phyloP scores from a whole-genome alignment of 2,113 vertebrate species.

The Sinocyclocheilus anshuiensis region DNA sequence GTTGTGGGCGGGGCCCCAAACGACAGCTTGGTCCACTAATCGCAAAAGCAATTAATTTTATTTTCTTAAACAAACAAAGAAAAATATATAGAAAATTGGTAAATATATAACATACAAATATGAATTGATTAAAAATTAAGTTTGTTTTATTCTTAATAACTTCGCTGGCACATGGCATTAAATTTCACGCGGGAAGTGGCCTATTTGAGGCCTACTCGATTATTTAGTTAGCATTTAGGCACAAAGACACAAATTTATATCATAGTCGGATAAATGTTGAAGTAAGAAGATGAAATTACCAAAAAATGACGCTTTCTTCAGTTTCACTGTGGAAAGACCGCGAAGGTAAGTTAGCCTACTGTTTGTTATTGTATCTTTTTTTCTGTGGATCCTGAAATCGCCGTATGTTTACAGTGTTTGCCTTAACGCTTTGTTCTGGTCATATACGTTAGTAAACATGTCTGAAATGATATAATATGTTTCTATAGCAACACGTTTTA shows the following conservation, averaged over 20 bases:
- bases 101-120: background rate
- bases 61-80: background rate
- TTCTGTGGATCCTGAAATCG: background rate
- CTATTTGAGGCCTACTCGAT: background rate
- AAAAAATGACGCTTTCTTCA: background rate
- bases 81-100: background rate
- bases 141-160: background rate
- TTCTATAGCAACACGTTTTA: background rate
- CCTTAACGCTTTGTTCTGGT: background rate
- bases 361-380: background rate
- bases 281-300: background rate
- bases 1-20: background rate
- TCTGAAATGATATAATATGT: background rate
- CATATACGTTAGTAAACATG: background rate
- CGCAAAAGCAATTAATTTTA: background rate
- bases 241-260: background rate
- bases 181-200: background rate
- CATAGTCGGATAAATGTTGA: background rate
- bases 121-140: background rate
- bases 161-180: background rate
- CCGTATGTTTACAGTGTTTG: background rate
- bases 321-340: background rate
- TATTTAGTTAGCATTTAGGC: background rate
- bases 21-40: background rate
- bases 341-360: background rate